phyloP scores from a whole-genome alignment of 2,888 invertebrate genomes.

The Ophion ellenae region DNA sequence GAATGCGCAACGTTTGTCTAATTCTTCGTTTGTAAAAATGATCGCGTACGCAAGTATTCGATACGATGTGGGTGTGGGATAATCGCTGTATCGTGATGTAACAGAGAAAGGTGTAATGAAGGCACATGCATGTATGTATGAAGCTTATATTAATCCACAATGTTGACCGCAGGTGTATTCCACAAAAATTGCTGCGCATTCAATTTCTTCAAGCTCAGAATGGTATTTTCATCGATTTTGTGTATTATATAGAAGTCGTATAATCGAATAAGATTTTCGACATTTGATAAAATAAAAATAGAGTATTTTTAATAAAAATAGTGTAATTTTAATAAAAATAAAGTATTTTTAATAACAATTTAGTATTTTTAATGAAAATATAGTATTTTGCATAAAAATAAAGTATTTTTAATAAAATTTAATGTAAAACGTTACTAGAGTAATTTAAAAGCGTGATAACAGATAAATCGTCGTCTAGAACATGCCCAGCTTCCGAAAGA shows the following conservation, averaged over 20 bases:
- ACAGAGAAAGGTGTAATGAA: constrained; percentile 53
- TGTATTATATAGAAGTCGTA: too few species aligned
- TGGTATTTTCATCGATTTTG: not conserved
- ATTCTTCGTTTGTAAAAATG: constrained; percentile 28
- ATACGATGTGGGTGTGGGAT: constrained; percentile 38
- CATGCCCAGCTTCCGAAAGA: constrained; percentile 34
- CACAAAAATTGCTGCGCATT: constrained; percentile 2
- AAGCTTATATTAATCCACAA: constrained; percentile 13
- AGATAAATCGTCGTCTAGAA: constrained; percentile 23
- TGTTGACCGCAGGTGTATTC: not conserved
- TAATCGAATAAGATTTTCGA: too few species aligned
- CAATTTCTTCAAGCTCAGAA: not conserved
- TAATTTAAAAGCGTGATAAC: not conserved
- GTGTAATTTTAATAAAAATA: too few species aligned
- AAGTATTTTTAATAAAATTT: too few species aligned
- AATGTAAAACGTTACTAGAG: not conserved
- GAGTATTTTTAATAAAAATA: too few species aligned
- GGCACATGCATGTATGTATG: constrained; percentile 33
- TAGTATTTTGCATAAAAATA: too few species aligned
- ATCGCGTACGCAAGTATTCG: constrained; percentile 2
- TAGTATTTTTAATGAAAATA: too few species aligned
- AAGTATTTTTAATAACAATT: too few species aligned
- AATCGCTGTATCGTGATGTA: constrained; percentile 42
- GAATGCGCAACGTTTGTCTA: constrained; percentile 13
- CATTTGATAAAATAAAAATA: too few species aligned